These are phyloP conservation scores for Cheumatopsyche charites DNA, from an alignment of 1,140 invertebrate genomes.

Conservation along the genomic window DNA sequence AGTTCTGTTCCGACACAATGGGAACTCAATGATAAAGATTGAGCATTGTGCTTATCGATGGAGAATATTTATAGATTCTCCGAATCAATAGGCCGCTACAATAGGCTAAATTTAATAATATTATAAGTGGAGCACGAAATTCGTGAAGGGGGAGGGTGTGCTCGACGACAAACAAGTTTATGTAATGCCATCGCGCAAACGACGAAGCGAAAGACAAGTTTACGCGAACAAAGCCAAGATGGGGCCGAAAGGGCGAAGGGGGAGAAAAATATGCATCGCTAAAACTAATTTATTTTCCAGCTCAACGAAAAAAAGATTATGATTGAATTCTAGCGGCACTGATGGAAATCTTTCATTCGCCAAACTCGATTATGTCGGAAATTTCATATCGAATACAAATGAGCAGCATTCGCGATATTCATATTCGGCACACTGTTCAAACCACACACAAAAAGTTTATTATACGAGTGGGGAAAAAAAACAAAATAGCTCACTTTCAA, in stretches of 20 bases:
- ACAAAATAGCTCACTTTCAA: too few relatives aligned
- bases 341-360: conserved; percentile 6
- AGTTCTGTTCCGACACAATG: too few relatives aligned
- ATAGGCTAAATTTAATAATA: too few relatives aligned
- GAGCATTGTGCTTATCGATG: too few relatives aligned
- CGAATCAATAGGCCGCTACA: too few relatives aligned
- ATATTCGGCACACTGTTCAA: neutral
- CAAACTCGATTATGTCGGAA: conserved; percentile 6
- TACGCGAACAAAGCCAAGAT: conserved; percentile 15
- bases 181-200: conserved; percentile 27
- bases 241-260: conserved; percentile 5
- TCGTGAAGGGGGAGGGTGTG: too few relatives aligned
- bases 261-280: conserved; percentile 27
- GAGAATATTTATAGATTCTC: too few relatives aligned
- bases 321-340: neutral
- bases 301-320: conserved; percentile 15
- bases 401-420: neutral
- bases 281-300: conserved; percentile 34
- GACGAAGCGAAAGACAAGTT: conserved; percentile 26
- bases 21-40: too few relatives aligned
- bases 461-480: too few relatives aligned
- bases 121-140: too few relatives aligned
- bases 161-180: conserved; percentile 29
- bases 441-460: too few relatives aligned
- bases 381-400: neutral